Evolutionary conservation across 53 echinoderm and acorn worm genomes (phyloP).

Genomic region (Holothuria scabra): DNA sequence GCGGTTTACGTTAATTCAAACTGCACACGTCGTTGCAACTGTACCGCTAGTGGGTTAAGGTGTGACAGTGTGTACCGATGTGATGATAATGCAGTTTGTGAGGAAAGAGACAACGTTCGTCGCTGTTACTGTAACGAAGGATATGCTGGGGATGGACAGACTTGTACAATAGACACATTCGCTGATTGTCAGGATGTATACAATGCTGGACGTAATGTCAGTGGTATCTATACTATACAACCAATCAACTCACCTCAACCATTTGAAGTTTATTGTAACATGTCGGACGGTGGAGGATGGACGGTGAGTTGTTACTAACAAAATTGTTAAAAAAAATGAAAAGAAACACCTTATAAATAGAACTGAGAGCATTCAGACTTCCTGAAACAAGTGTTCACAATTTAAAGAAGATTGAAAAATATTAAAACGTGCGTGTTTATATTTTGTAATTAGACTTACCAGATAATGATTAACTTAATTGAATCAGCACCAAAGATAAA

Average conservation of each 20-base stretch:
- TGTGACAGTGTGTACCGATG: conserved; percentile 4
- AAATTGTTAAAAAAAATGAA: too few species aligned
- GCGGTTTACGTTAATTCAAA: not conserved
- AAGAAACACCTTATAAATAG: too few species aligned
- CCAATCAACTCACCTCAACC: conserved; percentile 8
- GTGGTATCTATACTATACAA: conserved; percentile 22
- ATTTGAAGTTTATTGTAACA: conserved; percentile 34
- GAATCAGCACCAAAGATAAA: too few species aligned
- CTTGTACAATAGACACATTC: not conserved
- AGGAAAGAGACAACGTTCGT: not conserved
- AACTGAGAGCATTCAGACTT: too few species aligned
- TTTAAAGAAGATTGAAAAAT: too few species aligned
- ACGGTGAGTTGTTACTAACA: conserved; percentile 24
- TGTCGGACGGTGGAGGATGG: conserved; percentile 38
- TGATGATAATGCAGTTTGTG: conserved; percentile 5
- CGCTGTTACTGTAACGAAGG: conserved; percentile 1
- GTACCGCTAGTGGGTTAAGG: not conserved
- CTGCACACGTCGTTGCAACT: conserved; percentile 19
- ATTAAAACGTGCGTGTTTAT: too few species aligned
- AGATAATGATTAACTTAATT: too few species aligned
- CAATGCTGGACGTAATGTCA: not conserved
- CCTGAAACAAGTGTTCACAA: too few species aligned
- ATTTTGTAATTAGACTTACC: too few species aligned
- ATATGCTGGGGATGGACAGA: conserved; percentile 1
- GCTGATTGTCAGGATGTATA: conserved; percentile 27